Conservation (phyloP, 2,888 invertebrate species). For the Sylvicola cinctus region DNA sequence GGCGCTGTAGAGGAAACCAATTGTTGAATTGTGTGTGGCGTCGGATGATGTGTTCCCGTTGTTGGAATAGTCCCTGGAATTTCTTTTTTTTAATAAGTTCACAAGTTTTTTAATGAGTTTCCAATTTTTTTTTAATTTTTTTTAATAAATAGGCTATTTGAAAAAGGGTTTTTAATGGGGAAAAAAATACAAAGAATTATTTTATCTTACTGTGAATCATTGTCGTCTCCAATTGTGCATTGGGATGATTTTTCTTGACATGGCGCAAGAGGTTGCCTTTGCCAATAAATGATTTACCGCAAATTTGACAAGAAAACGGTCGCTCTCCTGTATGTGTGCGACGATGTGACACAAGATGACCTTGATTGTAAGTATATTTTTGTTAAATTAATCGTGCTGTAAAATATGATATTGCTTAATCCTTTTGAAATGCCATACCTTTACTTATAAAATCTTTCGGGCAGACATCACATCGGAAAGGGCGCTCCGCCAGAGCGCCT, state of each 20-base stretch:
- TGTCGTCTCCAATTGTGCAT: too few species aligned
- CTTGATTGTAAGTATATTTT: conserved; percentile 20
- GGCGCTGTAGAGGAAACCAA: too few species aligned
- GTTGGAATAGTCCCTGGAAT: too few species aligned
- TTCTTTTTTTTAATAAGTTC: too few species aligned
- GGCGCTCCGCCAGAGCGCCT: conserved; percentile 38
- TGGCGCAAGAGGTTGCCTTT: conserved; percentile 59
- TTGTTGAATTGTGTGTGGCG: too few species aligned
- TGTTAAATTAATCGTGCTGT: conserved; percentile 1
- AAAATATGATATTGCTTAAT: neutral
- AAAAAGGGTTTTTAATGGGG: too few species aligned
- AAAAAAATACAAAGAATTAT: too few species aligned
- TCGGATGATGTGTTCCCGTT: too few species aligned
- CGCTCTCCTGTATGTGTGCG: conserved; percentile 48
- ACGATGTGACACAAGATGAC: conserved; percentile 59
- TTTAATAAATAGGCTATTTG: too few species aligned
- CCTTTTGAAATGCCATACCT: conserved; percentile 26
- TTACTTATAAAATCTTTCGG: conserved; percentile 77
- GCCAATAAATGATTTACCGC: conserved; percentile 62
- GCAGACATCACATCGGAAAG: conserved; percentile 62
- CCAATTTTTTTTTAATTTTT: too few species aligned
- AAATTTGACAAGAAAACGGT: conserved; percentile 41
- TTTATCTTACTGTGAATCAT: too few species aligned
- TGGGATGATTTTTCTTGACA: conserved; percentile 42
- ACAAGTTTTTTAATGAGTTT: too few species aligned